phyloP scores from a whole-genome alignment of 2,113 vertebrate genomes.

The Sprattus sprattus region DNA sequence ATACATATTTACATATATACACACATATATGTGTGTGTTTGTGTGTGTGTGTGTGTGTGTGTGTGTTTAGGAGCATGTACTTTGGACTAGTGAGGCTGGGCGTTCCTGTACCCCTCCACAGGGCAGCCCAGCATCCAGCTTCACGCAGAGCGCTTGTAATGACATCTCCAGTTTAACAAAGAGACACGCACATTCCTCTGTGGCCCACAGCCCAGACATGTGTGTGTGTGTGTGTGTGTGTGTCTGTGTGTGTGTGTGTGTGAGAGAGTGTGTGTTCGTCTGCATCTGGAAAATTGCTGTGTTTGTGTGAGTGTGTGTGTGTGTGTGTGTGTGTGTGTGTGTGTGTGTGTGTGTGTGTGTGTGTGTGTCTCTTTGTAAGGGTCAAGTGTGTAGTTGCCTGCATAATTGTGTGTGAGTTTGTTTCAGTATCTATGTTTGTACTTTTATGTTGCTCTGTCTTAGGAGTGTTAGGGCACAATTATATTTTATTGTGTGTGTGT shows the following conservation, averaged over 20 bases:
- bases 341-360: not conserved
- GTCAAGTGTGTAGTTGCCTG: not conserved
- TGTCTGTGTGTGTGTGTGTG: not conserved
- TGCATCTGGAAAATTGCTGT: not conserved
- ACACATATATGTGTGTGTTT: not conserved
- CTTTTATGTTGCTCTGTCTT: not conserved
- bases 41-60: not conserved
- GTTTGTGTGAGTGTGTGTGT: not conserved
- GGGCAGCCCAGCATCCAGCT: not conserved
- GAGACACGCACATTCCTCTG: not conserved
- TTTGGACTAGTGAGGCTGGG: not conserved
- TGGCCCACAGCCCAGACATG: constrained; percentile 10
- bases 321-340: not conserved
- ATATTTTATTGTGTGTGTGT: not conserved
- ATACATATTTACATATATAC: too few species aligned
- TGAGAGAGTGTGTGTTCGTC: not conserved
- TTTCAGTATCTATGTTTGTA: constrained; percentile 1
- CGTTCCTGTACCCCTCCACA: not conserved
- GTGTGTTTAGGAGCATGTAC: not conserved
- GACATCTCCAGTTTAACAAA: constrained; percentile 9
- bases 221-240: too few species aligned
- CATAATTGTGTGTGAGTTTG: not conserved
- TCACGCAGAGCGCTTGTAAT: not conserved
- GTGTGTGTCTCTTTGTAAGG: not conserved
- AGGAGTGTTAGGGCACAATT: not conserved